Conservation (phyloP, 2,113 vertebrate species). For the Spermophilus dauricus region DNA sequence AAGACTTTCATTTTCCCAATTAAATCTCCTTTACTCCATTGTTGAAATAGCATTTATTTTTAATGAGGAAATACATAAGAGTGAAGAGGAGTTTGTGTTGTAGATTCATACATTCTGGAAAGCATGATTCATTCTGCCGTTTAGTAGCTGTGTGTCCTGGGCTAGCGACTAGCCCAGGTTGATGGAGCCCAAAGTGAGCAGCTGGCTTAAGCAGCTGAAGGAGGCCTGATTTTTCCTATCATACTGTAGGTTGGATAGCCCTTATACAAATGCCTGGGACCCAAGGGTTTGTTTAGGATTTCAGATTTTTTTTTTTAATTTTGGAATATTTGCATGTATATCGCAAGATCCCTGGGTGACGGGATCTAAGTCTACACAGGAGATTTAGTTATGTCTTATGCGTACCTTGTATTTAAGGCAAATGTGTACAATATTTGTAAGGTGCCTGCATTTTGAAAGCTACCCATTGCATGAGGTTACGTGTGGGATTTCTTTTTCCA, state of each 20-base stretch:
- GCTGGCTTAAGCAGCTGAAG: neutral
- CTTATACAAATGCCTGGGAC: neutral
- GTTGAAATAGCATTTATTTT: neutral
- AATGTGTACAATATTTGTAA: neutral
- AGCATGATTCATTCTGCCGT: neutral
- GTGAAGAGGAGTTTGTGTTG: neutral
- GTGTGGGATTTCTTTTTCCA: neutral
- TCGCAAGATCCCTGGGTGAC: neutral
- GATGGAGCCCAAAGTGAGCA: neutral
- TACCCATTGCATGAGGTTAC: neutral
- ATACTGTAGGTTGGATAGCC: neutral
- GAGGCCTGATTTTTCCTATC: too few relatives aligned
- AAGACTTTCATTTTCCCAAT: neutral
- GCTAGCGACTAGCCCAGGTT: neutral
- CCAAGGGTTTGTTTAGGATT: neutral
- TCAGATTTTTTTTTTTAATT: neutral
- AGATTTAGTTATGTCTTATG: neutral
- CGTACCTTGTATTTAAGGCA: neutral
- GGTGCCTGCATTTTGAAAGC: neutral
- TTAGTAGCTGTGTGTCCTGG: neutral
- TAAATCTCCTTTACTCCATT: neutral
- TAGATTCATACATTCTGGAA: neutral
- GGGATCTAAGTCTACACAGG: neutral
- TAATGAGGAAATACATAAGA: neutral
- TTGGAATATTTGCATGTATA: neutral